Percentiles rank a stretch among this genome's conserved stretches.
Conservation (phyloP, 2,113 vertebrate species). For the Tyrannus savana region DNA sequence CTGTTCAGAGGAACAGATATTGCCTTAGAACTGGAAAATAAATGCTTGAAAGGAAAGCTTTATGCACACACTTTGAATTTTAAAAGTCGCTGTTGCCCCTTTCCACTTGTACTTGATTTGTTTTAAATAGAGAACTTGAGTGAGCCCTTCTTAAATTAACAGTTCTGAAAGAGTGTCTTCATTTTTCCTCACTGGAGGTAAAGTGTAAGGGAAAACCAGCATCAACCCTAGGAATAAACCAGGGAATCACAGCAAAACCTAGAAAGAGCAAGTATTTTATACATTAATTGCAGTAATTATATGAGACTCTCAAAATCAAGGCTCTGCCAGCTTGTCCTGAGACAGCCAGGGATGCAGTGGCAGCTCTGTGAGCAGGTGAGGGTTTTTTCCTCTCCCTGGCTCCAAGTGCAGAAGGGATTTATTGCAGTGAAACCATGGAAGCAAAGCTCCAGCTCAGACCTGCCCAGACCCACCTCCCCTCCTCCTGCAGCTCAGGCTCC, state of each 20-base stretch:
- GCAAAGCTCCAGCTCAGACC: background rate
- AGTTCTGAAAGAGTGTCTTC: background rate
- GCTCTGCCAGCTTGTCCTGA: background rate
- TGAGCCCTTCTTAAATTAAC: background rate
- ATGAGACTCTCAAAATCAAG: background rate
- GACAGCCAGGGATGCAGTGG: background rate
- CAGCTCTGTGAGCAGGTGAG: background rate
- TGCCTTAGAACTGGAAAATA: background rate
- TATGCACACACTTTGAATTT: background rate
- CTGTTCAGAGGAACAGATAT: background rate
- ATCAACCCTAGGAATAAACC: background rate
- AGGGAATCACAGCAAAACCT: background rate
- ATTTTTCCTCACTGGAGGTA: background rate
- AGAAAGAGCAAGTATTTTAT: background rate
- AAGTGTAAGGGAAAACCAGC: background rate
- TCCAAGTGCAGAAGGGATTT: background rate
- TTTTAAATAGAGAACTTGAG: background rate
- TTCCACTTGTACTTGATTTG: background rate
- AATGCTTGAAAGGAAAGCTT: background rate
- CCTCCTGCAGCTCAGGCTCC: background rate
- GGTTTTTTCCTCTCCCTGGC: background rate
- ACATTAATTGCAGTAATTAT: background rate
- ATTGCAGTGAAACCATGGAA: rapidly evolving
- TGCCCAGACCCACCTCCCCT: background rate
- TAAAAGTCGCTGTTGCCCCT: background rate